Evolutionary conservation across 2,113 vertebrate genomes (phyloP), one percentile per base, ranked within the genome.

Genomic region (Hippotragus niger): DNA sequence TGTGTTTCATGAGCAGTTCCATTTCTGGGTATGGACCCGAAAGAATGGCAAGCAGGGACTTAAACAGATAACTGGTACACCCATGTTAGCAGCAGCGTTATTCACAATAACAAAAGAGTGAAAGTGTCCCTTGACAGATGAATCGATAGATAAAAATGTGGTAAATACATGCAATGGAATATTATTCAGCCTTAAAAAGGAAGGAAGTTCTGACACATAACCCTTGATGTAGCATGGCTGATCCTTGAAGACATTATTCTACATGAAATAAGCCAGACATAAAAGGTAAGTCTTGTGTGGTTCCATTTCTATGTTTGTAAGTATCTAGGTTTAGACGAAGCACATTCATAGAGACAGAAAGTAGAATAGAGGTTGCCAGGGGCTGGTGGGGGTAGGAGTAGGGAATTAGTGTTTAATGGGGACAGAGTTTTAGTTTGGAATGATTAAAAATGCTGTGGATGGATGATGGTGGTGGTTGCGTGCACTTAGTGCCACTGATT

Each of bases 131-230:
- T 15, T 7, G 16, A 74, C 74, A 36, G 43, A 10, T 87, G 88
- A n/a, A 6, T 67, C 33, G n/a, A 29, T 47, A 78, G 60, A 29
- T 36, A 50, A 47, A 95, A 87, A 64, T 11, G 15, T 33, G 50
- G 31, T 52, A 2, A 36, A 40, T 7, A 33, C 23, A 15, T 9
- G 47, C 23, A 25, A 1, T 36, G 60, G 96, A 83, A 53, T 95
- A 86, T 92, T 94, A 82, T 12, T 91, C 57, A 91, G 92, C 43
- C 55, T 93, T 82, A 17, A 85, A 91, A 88, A 82, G 64, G 86
- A 43, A 55, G 55, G 43, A 7, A 3, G 47, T 95, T 81, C 76
- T 91, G 92, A 62, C 43, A 3, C 16, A 21, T 81, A 36, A 43
- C 60, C 4, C 11, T 2, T 64, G 53, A 29, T 58, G 19, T 3